Evolutionary conservation across 2,888 invertebrate species (phyloP), one percentile per base, ranked within the genome.

Genomic region (Anaspis maculata): DNA sequence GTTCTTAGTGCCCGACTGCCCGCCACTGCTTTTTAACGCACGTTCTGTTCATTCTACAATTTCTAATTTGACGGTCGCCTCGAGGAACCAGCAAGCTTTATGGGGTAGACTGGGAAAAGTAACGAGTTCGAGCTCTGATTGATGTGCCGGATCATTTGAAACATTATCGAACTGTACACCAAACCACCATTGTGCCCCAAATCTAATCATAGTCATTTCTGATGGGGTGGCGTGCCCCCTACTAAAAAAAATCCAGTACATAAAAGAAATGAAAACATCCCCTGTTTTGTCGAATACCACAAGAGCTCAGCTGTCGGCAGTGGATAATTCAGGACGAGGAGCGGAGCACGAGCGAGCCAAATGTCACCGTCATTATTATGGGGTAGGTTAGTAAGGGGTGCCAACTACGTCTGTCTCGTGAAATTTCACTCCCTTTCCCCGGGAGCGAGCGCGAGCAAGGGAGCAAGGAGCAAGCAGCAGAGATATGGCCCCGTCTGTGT

Each of bases 361-460:
- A 52, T 52, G 52, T 49, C 51, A 46, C 42, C 46, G 40, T 49
- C 49, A 51, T 52, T 48, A 49, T 45, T 38, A 30, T 39, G 40
- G 50, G 48, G 49, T 50, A 49, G 44, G 48, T 44, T 37, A 38
- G 23, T 39, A 30, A 37, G 30, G 42, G 41, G 44, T 39, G 39
- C 27, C 15, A 36, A 34, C 37, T 38, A 37, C 38, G 40, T 35
- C 37, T 30, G 37, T 16, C 12, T 31, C 26, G 29, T 34, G n/a
- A n/a, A n/a, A n/a, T n/a, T n/a, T n/a, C n/a, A 27, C 39, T 31
- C 29, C 27, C 34, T 34, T 25, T 30, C 25, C 11, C 13, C 25
- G 15, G 33, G 31, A 35, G 21, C 32, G 27, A 29, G 36, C 32
- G 19, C 9, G 19, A 6, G 19, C 19, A 19, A 19, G 5, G 5